These are phyloP conservation scores for Xestobium rufovillosum DNA, from an alignment of 2,888 invertebrate species.

Conservation along the genomic window DNA sequence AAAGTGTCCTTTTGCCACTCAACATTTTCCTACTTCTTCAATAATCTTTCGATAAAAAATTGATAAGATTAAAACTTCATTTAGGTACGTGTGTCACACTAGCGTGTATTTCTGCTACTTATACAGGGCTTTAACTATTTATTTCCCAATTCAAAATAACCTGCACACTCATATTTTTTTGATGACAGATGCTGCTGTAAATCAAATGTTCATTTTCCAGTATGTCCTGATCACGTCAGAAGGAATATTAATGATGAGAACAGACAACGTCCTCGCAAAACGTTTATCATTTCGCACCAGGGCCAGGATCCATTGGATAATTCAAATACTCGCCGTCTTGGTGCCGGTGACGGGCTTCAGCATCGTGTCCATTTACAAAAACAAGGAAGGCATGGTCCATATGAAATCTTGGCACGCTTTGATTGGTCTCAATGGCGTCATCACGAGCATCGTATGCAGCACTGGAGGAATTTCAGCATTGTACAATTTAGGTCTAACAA, in stretches of 20 bases:
- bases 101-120: no score
- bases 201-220: no score
- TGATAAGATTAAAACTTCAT: no score
- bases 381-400: slow-evolving; percentile 32
- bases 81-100: no score
- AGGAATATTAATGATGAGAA: slow-evolving; percentile 33
- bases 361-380: slow-evolving; percentile 34
- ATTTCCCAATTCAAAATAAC: no score
- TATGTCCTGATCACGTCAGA: slow-evolving; percentile 38
- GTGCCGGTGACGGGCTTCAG: slow-evolving; percentile 30
- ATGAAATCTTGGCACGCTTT: slow-evolving; percentile 37
- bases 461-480: slow-evolving; percentile 33
- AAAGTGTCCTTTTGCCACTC: no score
- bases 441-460: slow-evolving; percentile 28
- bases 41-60: no score
- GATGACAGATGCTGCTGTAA: no score
- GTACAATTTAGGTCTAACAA: slow-evolving; percentile 31
- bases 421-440: slow-evolving; percentile 32
- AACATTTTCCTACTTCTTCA: no score
- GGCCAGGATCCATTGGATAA: slow-evolving; percentile 35
- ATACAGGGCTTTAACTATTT: no score
- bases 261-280: slow-evolving; percentile 33
- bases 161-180: no score
- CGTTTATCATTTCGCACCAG: slow-evolving; percentile 23
- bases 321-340: slow-evolving; percentile 28